Percentiles rank a stretch among this genome's conserved stretches.
Conservation (phyloP, 2,113 vertebrate species). For the Phainopepla nitens region DNA sequence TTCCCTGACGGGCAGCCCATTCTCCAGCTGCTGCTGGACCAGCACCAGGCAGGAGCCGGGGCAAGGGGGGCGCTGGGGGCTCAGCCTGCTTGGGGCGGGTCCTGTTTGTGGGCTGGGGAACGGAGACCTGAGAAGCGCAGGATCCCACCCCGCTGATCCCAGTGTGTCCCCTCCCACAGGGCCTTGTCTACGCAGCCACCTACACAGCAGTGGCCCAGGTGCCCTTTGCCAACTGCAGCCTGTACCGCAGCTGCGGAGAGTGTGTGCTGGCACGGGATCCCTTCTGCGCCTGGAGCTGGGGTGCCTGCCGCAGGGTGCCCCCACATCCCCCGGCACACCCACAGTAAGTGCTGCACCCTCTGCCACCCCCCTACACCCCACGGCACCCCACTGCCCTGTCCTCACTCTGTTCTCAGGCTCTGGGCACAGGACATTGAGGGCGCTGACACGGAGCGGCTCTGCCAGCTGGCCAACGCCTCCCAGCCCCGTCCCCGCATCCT, state of each 20-base stretch:
- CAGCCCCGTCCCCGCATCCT: slow-evolving; percentile 3
- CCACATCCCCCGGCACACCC: not conserved
- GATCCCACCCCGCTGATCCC: rapidly evolving
- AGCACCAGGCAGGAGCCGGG: not conserved
- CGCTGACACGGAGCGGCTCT: slow-evolving; percentile 71
- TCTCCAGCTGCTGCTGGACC: slow-evolving; percentile 86
- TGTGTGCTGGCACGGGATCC: slow-evolving; percentile 92
- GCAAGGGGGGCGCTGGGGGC: not conserved
- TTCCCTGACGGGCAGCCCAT: slow-evolving; percentile 79
- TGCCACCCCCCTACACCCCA: too few species aligned
- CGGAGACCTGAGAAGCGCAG: not conserved
- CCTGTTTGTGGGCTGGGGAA: not conserved
- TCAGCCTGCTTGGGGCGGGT: not conserved
- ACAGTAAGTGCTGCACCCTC: slow-evolving; percentile 51
- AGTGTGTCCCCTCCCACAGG: slow-evolving; percentile 44
- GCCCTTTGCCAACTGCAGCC: slow-evolving; percentile 89
- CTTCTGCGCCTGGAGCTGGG: slow-evolving; percentile 88
- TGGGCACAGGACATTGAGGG: slow-evolving; percentile 87
- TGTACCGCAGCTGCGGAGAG: slow-evolving; percentile 91
- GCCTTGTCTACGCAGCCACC: slow-evolving; percentile 83
- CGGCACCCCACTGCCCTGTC: rapidly evolving
- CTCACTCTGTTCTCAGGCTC: slow-evolving; percentile 62
- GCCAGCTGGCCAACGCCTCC: slow-evolving; percentile 53
- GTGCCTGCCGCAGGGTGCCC: slow-evolving; percentile 69
- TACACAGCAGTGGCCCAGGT: slow-evolving; percentile 83